Evolutionary conservation across 2,888 invertebrate species (phyloP).

Genomic region (Orthonychiurus folsomi): DNA sequence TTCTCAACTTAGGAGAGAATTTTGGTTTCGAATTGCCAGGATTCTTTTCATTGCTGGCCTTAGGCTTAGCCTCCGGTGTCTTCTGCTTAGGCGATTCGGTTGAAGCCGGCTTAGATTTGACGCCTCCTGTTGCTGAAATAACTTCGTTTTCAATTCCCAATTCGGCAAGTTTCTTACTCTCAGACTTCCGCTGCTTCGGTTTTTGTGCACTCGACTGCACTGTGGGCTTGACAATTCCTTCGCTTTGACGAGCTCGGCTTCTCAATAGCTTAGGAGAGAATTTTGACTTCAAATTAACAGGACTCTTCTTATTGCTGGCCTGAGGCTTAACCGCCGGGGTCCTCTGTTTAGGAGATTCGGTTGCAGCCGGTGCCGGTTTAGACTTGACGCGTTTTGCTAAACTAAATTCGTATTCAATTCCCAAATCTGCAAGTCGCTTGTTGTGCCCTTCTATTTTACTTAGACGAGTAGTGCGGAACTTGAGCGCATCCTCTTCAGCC

Average conservation of each 20-base stretch:
- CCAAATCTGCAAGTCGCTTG: slow-evolving; percentile 24
- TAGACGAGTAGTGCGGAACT: slow-evolving; percentile 16
- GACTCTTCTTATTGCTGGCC: slow-evolving; percentile 1
- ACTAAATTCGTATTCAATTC: slow-evolving; percentile 29
- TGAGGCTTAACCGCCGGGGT: neutral
- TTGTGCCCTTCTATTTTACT: slow-evolving; percentile 22
- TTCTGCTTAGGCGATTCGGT: neutral
- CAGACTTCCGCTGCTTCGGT: too few relatives aligned
- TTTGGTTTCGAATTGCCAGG: slow-evolving; percentile 9
- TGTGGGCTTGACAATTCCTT: neutral
- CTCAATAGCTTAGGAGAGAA: slow-evolving; percentile 18
- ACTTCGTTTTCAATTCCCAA: slow-evolving; percentile 32
- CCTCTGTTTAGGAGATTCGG: neutral
- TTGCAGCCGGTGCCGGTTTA: neutral
- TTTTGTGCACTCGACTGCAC: too few relatives aligned
- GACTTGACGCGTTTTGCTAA: neutral
- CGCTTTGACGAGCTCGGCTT: slow-evolving; percentile 14
- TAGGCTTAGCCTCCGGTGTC: neutral
- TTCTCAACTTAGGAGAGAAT: slow-evolving; percentile 19
- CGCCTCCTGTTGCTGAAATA: neutral
- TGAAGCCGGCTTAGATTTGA: neutral
- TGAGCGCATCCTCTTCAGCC: slow-evolving; percentile 18
- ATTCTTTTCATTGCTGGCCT: neutral
- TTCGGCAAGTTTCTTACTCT: slow-evolving; percentile 25
- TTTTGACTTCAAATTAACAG: slow-evolving; percentile 8